These are phyloP conservation scores for Rhingia campestris DNA, from an alignment of 2,888 invertebrate species.

Conservation along the genomic window DNA sequence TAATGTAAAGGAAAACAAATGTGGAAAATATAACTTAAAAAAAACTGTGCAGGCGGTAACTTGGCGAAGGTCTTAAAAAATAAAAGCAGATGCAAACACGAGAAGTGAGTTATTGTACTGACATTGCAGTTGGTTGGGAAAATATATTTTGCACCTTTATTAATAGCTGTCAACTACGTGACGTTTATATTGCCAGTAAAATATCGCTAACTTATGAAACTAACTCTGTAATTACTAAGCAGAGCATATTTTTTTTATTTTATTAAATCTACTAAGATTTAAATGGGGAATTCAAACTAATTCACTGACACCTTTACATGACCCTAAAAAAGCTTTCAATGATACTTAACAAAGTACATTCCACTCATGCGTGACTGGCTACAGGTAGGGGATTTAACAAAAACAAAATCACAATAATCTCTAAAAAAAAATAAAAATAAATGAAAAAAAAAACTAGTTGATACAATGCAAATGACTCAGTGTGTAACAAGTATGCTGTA, in stretches of 20 bases:
- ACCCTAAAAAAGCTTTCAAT: not conserved
- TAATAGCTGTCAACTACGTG: too few species aligned
- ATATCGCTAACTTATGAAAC: too few species aligned
- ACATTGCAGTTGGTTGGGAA: too few species aligned
- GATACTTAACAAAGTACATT: not conserved
- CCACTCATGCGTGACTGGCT: constrained; percentile 12
- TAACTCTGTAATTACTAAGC: too few species aligned
- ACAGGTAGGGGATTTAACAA: not conserved
- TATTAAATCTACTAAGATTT: too few species aligned
- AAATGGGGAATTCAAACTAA: too few species aligned
- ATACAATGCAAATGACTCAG: constrained; percentile 32
- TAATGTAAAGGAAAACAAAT: not conserved
- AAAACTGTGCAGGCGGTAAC: not conserved
- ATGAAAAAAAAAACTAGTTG: constrained; percentile 2
- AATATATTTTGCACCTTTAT: too few species aligned
- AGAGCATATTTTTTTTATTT: too few species aligned
- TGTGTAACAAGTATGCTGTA: not conserved
- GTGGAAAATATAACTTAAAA: not conserved
- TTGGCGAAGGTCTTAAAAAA: not conserved
- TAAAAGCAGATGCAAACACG: not conserved
- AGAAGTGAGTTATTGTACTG: too few species aligned
- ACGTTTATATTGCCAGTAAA: too few species aligned
- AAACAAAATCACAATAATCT: not conserved
- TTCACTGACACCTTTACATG: not conserved
- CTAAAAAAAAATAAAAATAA: constrained; percentile 5